These are phyloP conservation scores for Emydura subglobosa DNA, from an alignment of 2,113 vertebrate genomes.

Conservation along the genomic window DNA sequence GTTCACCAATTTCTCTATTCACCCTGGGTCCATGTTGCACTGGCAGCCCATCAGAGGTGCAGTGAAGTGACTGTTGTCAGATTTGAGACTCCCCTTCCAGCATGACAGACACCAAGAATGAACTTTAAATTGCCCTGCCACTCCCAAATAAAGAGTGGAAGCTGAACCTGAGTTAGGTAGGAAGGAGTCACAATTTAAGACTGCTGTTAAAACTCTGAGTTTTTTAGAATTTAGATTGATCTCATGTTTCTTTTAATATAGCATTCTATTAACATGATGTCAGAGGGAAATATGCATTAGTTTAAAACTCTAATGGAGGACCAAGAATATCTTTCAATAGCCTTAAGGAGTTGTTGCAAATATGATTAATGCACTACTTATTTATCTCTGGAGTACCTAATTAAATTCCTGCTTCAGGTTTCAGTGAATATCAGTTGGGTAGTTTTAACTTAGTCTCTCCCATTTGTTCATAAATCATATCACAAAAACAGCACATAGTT, in stretches of 20 bases:
- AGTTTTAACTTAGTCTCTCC: neutral
- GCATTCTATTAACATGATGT: neutral
- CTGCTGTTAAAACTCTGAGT: neutral
- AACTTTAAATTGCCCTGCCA: neutral
- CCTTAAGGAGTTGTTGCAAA: neutral
- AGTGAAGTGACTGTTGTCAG: accelerated
- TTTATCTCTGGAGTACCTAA: neutral
- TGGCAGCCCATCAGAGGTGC: neutral
- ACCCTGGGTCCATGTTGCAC: neutral
- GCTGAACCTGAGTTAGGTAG: neutral
- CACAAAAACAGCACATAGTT: neutral
- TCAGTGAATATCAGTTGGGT: neutral
- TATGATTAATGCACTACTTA: neutral
- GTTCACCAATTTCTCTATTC: neutral
- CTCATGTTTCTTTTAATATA: neutral
- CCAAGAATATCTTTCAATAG: neutral
- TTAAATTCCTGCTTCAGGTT: conserved; percentile 2
- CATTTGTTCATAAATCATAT: neutral
- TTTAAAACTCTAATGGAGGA: neutral
- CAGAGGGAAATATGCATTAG: neutral
- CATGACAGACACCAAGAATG: neutral
- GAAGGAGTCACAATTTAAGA: neutral
- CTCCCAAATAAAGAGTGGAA: neutral
- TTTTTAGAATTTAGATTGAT: neutral
- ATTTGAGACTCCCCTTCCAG: neutral